phyloP scores from a whole-genome alignment of 2,113 vertebrate genomes.

The Paraplagusia blochii region DNA sequence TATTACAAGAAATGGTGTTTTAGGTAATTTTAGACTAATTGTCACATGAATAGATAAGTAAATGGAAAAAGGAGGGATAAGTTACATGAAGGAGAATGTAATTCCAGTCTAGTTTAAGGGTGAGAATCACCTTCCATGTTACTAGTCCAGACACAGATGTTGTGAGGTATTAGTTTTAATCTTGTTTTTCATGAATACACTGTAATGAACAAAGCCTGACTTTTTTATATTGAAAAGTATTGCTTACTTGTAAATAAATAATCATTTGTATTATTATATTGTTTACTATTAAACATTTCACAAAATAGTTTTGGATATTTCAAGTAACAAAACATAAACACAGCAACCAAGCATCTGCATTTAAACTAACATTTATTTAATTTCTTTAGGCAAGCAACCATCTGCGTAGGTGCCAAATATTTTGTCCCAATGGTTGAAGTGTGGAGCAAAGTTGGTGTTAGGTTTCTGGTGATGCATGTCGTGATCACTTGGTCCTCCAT shows the following conservation, averaged over 20 bases:
- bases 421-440: conserved; percentile 75
- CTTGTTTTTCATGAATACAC: not conserved
- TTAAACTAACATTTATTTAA: not conserved
- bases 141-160: not conserved
- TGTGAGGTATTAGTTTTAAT: not conserved
- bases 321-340: not conserved
- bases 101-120: not conserved
- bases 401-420: conserved; percentile 68
- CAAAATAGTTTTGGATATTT: not conserved
- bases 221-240: too few species aligned
- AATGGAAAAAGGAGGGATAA: conserved; percentile 4
- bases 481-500: conserved; percentile 69
- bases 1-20: too few species aligned
- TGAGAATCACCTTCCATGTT: conserved; percentile 21
- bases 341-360: not conserved
- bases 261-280: too few species aligned
- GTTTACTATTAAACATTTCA: too few species aligned
- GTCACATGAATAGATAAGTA: not conserved
- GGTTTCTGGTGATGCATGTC: conserved; percentile 73
- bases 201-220: too few species aligned
- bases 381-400: conserved; percentile 37
- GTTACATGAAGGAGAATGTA: conserved; percentile 12
- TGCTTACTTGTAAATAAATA: too few species aligned
- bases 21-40: too few species aligned
- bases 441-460: conserved; percentile 70